phyloP scores from a whole-genome alignment of 2,797 vertebrate species.

The Manis crassicaudata region DNA sequence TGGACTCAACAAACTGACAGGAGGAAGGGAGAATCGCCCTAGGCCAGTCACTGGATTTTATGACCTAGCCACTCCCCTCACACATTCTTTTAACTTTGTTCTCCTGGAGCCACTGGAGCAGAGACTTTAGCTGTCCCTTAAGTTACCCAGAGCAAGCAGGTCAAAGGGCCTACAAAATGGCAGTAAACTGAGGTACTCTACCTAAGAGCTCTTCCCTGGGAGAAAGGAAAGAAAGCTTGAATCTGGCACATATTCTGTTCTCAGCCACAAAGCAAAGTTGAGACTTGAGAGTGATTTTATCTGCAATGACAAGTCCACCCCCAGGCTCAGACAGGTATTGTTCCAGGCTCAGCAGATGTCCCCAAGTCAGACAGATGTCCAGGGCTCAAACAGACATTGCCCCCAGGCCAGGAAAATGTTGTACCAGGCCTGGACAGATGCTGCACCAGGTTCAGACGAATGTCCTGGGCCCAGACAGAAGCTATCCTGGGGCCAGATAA shows the following conservation, averaged over 20 bases:
- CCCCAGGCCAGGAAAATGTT: constrained; percentile 68
- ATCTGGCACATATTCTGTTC: neutral
- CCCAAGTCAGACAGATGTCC: constrained; percentile 72
- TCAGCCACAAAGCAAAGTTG: constrained; percentile 40
- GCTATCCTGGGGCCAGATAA: constrained; percentile 71
- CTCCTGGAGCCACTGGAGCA: neutral
- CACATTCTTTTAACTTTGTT: neutral
- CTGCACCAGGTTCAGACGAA: constrained; percentile 67
- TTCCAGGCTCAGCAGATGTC: constrained; percentile 54
- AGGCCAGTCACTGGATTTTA: neutral
- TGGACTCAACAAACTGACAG: neutral
- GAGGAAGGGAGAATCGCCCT: neutral
- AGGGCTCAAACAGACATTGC: constrained; percentile 64
- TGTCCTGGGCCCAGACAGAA: constrained; percentile 69
- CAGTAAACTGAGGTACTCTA: constrained; percentile 39
- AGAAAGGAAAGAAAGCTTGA: neutral
- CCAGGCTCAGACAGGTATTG: constrained; percentile 67
- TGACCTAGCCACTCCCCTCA: neutral
- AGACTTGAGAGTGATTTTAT: constrained; percentile 61
- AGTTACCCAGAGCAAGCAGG: neutral
- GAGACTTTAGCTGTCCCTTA: neutral
- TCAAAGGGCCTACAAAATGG: neutral
- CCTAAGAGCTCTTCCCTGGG: neutral
- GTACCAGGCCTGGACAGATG: constrained; percentile 71
- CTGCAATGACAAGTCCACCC: constrained; percentile 54